Conservation (phyloP, 2,888 invertebrate species). For the Liopterus haemorrhoidalis region DNA sequence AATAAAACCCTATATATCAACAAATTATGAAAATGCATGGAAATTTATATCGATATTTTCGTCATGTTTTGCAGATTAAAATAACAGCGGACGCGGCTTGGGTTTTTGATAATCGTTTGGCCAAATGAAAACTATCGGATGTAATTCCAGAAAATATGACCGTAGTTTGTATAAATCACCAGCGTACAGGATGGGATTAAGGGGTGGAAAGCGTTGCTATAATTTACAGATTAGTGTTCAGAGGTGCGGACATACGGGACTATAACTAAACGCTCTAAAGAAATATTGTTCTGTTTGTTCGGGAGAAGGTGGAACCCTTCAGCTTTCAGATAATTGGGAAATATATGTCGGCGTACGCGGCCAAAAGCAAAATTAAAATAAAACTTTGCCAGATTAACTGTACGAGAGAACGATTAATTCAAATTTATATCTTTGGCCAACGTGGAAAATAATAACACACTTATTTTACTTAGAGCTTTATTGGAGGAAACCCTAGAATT, state of each 20-base stretch:
- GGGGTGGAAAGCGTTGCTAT: conserved; percentile 15
- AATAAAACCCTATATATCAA: conserved; percentile 1
- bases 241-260: conserved; percentile 9
- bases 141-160: conserved; percentile 21
- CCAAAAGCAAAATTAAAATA: too few relatives aligned
- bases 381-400: too few relatives aligned
- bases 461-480: too few relatives aligned
- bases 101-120: conserved; percentile 23
- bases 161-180: conserved; percentile 23
- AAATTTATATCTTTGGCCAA: too few relatives aligned
- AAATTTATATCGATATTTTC: too few relatives aligned
- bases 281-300: conserved; percentile 7
- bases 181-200: conserved; percentile 12
- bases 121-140: conserved; percentile 23
- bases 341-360: too few relatives aligned
- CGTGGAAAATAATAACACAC: too few relatives aligned
- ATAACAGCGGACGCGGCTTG: conserved; percentile 17
- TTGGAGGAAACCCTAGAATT: too few relatives aligned
- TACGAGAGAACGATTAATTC: too few relatives aligned
- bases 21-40: conserved; percentile 1
- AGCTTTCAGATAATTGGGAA: too few relatives aligned
- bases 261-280: not conserved
- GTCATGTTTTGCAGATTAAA: conserved; percentile 20
- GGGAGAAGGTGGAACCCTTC: conserved; percentile 10
- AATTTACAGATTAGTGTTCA: conserved; percentile 22